A percentile compares a stretch with the other conserved stretches of the same genome.
Evolutionary conservation across 2,113 vertebrate species (phyloP).

Genomic region (Pelmatolapia mariae): DNA sequence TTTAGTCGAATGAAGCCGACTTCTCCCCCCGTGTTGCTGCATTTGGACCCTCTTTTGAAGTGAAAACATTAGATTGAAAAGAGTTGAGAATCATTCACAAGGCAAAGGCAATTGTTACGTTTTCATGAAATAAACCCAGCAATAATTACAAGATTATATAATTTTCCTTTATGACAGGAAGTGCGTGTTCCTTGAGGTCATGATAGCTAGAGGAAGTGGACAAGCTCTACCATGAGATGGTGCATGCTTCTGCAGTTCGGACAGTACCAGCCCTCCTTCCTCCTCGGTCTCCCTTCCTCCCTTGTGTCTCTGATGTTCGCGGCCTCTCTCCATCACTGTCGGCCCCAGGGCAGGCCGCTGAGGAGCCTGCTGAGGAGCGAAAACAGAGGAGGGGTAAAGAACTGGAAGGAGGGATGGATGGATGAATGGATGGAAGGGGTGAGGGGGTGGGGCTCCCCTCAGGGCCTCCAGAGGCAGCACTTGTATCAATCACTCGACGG

Average conservation of each 20-base stretch:
- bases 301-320: background rate
- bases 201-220: background rate
- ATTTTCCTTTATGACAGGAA: background rate
- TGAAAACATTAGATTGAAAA: background rate
- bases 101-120: background rate
- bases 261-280: background rate
- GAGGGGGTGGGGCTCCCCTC: constrained; percentile 16
- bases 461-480: constrained; percentile 31
- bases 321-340: constrained; percentile 66
- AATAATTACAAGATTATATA: background rate
- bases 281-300: background rate
- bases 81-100: background rate
- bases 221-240: background rate
- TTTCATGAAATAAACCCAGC: background rate
- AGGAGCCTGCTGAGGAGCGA: constrained; percentile 44
- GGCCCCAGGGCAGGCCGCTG: constrained; percentile 36
- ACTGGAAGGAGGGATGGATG: constrained; percentile 3
- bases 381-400: background rate
- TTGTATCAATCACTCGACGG: constrained; percentile 64
- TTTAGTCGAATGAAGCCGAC: background rate
- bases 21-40: background rate
- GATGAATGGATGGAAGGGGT: background rate
- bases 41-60: background rate
- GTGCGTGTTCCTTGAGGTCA: background rate
- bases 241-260: background rate